Conservation (phyloP, 2,797 vertebrate species). For the Argentina silus region DNA sequence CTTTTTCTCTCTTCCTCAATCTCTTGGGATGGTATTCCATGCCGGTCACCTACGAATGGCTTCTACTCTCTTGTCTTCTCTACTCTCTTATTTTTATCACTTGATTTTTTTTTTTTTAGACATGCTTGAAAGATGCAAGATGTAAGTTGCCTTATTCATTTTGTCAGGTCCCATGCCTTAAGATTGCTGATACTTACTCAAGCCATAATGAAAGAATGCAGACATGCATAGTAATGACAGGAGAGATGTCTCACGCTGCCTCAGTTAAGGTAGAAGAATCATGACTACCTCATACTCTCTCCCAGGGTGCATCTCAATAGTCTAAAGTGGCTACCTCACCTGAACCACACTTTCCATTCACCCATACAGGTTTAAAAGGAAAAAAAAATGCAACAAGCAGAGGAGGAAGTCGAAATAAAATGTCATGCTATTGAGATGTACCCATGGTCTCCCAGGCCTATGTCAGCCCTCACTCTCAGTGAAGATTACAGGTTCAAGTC, state of each 20-base stretch:
- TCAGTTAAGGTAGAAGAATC: slow-evolving; percentile 71
- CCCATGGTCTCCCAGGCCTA: slow-evolving; percentile 52
- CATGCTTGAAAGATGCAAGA: slow-evolving; percentile 61
- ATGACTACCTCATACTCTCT: slow-evolving; percentile 77
- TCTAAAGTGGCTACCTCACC: slow-evolving; percentile 46
- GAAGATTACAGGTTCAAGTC: slow-evolving; percentile 51
- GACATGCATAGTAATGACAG: slow-evolving; percentile 68
- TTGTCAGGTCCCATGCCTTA: slow-evolving; percentile 63
- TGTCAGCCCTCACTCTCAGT: too few relatives aligned
- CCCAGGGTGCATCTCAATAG: slow-evolving; percentile 71
- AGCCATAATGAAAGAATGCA: slow-evolving; percentile 66
- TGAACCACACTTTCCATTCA: slow-evolving; percentile 43
- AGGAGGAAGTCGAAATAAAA: slow-evolving; percentile 57
- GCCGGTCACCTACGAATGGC: too few relatives aligned
- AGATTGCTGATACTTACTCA: slow-evolving; percentile 61
- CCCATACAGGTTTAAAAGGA: slow-evolving; percentile 43
- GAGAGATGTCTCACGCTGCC: slow-evolving; percentile 74
- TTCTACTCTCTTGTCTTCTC: not conserved
- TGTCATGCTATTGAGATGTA: slow-evolving; percentile 26
- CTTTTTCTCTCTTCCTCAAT: too few relatives aligned
- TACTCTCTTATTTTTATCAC: slow-evolving; percentile 26
- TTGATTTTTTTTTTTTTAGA: slow-evolving; percentile 71
- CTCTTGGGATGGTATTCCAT: too few relatives aligned
- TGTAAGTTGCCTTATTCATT: slow-evolving; percentile 63
- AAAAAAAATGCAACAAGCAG: slow-evolving; percentile 41